A percentile compares a stretch with the other conserved stretches of the same genome.
phyloP scores from a whole-genome alignment of 2,113 vertebrate genomes.

The Atractosteus spatula region DNA sequence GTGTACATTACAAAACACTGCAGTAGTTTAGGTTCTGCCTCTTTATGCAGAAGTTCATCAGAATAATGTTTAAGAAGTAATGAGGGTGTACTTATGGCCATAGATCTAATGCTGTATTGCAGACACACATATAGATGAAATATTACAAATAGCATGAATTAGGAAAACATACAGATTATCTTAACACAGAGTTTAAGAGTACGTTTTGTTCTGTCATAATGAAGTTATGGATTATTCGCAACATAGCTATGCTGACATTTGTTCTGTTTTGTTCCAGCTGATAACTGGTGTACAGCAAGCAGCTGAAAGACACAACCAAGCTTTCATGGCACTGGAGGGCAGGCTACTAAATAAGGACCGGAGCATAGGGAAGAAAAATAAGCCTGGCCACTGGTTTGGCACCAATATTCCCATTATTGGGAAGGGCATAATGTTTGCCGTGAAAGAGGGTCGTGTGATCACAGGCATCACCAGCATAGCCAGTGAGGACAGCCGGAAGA shows the following conservation, averaged over 20 bases:
- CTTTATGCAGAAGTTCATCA: too few relatives aligned
- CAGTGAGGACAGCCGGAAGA: slow-evolving; percentile 90
- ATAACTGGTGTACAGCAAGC: slow-evolving; percentile 95
- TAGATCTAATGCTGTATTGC: too few relatives aligned
- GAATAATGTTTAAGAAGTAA: too few relatives aligned
- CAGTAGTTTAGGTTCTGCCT: too few relatives aligned
- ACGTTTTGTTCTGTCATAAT: too few relatives aligned
- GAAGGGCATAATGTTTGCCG: slow-evolving; percentile 90
- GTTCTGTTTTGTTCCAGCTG: slow-evolving; percentile 66
- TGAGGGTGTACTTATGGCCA: too few relatives aligned
- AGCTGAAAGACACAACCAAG: slow-evolving; percentile 92
- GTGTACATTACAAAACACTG: too few relatives aligned
- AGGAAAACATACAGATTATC: too few relatives aligned
- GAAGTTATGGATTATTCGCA: too few relatives aligned
- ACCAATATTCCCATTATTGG: slow-evolving; percentile 89
- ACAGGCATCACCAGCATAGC: slow-evolving; percentile 82
- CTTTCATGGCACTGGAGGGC: slow-evolving; percentile 95
- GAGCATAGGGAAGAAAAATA: slow-evolving; percentile 75
- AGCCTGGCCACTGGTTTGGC: slow-evolving; percentile 95
- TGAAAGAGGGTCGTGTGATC: slow-evolving; percentile 88
- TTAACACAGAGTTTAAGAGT: too few relatives aligned
- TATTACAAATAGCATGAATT: too few relatives aligned
- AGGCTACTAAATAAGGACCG: slow-evolving; percentile 87
- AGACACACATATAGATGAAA: too few relatives aligned
- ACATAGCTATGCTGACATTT: background rate